Evolutionary conservation across 2,797 vertebrate species (phyloP).

Genomic region (Epinephelus malabaricus): DNA sequence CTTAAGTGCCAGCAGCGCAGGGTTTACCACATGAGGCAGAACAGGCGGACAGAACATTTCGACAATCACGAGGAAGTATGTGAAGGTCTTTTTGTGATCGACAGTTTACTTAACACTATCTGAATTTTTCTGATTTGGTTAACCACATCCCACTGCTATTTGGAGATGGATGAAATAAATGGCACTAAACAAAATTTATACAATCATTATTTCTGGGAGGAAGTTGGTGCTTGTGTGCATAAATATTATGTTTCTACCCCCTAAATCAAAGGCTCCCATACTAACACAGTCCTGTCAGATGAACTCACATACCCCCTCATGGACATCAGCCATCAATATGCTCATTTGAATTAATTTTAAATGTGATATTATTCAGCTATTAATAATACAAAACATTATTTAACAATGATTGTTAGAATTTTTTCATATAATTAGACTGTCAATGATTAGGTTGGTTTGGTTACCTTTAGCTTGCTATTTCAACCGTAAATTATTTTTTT

Average conservation of each 20-base stretch:
- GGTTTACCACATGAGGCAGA: slow-evolving; percentile 60
- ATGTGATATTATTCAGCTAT: neutral
- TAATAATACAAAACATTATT: neutral
- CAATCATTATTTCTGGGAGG: slow-evolving; percentile 31
- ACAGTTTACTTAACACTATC: slow-evolving; percentile 41
- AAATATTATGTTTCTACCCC: slow-evolving; percentile 57
- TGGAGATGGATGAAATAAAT: slow-evolving; percentile 44
- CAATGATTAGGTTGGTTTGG: neutral
- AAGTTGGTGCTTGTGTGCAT: slow-evolving; percentile 34
- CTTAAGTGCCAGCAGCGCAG: slow-evolving; percentile 47
- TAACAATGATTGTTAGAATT: neutral
- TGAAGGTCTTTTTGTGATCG: slow-evolving; percentile 39
- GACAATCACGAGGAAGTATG: slow-evolving; percentile 50
- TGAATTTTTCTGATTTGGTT: slow-evolving; percentile 34
- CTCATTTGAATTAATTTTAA: neutral
- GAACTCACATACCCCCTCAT: neutral
- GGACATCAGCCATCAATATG: neutral
- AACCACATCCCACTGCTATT: slow-evolving; percentile 48
- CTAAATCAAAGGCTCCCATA: slow-evolving; percentile 25
- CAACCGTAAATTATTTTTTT: neutral
- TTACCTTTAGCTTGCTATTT: neutral
- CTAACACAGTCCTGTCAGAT: slow-evolving; percentile 9
- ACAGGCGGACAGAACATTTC: slow-evolving; percentile 33
- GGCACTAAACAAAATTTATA: slow-evolving; percentile 40
- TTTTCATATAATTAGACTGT: neutral